Evolutionary conservation across 2,797 vertebrate genomes (phyloP).

Genomic region (Propithecus perrieri): DNA sequence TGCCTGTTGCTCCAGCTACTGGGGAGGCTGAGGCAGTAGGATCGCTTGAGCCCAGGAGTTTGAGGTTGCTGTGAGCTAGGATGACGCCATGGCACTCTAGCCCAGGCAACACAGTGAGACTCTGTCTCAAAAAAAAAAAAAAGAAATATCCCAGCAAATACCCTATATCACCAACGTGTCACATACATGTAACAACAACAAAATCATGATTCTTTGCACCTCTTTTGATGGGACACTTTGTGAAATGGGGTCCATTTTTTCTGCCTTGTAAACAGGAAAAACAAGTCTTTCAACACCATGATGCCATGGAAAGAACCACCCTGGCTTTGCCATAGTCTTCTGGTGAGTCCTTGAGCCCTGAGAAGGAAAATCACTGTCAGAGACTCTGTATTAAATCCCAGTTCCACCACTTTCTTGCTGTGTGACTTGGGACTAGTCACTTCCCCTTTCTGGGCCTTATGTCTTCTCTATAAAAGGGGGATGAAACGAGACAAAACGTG

Average conservation of each 20-base stretch:
- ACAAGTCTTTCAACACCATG: background rate
- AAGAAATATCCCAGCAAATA: slow-evolving; percentile 1
- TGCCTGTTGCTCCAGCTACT: too few relatives aligned
- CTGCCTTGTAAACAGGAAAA: background rate
- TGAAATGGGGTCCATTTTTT: background rate
- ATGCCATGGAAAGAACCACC: background rate
- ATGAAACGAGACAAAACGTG: background rate
- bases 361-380: background rate
- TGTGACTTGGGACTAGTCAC: background rate
- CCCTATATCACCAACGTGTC: background rate
- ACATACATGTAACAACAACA: background rate
- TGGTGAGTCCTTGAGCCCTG: background rate
- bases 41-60: too few relatives aligned
- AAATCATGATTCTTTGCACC: background rate
- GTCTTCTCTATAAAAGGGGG: background rate
- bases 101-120: too few relatives aligned
- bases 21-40: too few relatives aligned
- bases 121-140: background rate
- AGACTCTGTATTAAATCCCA: background rate
- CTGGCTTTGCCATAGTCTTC: background rate
- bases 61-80: too few relatives aligned
- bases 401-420: background rate
- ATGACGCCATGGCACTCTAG: too few relatives aligned
- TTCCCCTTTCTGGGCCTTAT: background rate
- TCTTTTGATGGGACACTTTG: background rate